phyloP scores from a whole-genome alignment of 2,113 vertebrate genomes.

The Epinephelus moara region DNA sequence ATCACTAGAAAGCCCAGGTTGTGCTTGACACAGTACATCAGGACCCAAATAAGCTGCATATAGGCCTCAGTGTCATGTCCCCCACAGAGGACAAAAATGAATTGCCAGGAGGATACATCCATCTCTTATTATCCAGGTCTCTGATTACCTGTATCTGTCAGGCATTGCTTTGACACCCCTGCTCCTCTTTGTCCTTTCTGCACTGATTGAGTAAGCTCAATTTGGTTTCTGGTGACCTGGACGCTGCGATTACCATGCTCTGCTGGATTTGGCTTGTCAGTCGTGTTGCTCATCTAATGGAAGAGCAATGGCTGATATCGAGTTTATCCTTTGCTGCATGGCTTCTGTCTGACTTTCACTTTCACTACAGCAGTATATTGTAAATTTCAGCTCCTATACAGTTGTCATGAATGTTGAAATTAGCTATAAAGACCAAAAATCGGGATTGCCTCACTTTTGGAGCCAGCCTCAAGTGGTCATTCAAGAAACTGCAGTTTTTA shows the following conservation, averaged over 20 bases:
- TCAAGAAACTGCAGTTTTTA: too few relatives aligned
- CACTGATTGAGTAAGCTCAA: conserved; percentile 11
- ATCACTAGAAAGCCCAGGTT: too few relatives aligned
- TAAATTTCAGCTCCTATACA: too few relatives aligned
- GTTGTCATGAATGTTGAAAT: too few relatives aligned
- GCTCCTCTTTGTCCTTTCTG: conserved; percentile 5
- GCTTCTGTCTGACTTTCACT: neutral
- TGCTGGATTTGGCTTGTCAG: neutral
- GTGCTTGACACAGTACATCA: neutral
- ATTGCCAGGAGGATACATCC: too few relatives aligned
- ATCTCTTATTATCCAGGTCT: neutral
- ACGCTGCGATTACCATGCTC: neutral
- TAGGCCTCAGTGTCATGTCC: too few relatives aligned
- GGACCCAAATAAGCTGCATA: too few relatives aligned
- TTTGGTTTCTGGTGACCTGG: conserved; percentile 8
- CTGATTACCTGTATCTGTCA: conserved; percentile 4
- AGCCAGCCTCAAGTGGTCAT: too few relatives aligned
- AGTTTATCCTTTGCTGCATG: neutral
- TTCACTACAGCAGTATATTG: neutral
- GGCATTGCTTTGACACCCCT: conserved; percentile 7
- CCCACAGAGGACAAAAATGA: too few relatives aligned
- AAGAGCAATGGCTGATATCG: neutral
- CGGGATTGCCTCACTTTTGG: too few relatives aligned
- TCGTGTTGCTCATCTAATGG: conserved; percentile 20
- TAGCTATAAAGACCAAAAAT: too few relatives aligned